phyloP scores from a whole-genome alignment of 2,888 invertebrate genomes.

The Cybosia mesomella region DNA sequence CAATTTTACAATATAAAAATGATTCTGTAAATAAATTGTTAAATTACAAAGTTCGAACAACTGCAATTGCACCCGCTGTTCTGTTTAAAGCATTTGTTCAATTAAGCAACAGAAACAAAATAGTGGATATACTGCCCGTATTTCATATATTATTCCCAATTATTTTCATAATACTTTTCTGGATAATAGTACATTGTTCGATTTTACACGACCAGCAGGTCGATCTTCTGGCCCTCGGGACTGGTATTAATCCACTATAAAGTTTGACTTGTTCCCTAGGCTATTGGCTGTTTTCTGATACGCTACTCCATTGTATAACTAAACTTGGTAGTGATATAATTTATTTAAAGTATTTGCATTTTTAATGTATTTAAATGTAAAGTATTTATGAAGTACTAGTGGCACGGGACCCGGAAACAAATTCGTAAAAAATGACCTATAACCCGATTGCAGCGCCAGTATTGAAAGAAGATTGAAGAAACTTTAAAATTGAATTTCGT shows the following conservation, averaged over 20 bases:
- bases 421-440: no score
- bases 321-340: slow-evolving; percentile 22
- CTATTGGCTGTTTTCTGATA: slow-evolving; percentile 48
- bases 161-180: slow-evolving; percentile 18
- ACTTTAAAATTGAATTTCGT: no score
- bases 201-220: slow-evolving; percentile 32
- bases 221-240: slow-evolving; percentile 43
- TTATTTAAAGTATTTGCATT: background rate
- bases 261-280: slow-evolving; percentile 46
- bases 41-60: background rate
- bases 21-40: no score
- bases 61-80: background rate
- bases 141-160: background rate
- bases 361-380: background rate
- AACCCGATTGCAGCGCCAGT: no score
- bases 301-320: slow-evolving; percentile 36
- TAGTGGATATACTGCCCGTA: background rate
- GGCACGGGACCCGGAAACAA: no score
- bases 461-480: no score
- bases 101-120: background rate
- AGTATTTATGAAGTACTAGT: no score
- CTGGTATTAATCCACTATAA: slow-evolving; percentile 41
- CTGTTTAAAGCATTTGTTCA: background rate
- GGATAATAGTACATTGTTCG: slow-evolving; percentile 20
- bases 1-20: no score